phyloP scores from a whole-genome alignment of 1,140 invertebrate species.

The Parapsyche elsis region DNA sequence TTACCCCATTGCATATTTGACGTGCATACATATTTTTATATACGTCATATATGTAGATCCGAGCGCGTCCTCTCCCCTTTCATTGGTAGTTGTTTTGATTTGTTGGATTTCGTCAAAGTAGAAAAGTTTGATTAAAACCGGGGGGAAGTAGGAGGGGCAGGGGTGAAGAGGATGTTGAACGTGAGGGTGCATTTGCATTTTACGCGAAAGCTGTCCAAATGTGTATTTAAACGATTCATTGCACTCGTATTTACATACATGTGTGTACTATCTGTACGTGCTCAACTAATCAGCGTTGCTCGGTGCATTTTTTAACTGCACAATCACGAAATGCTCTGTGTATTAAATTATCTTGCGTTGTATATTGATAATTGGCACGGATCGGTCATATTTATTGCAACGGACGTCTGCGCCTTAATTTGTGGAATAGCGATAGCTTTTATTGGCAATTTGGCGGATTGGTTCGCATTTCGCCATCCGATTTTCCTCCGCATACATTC shows the following conservation, averaged over 20 bases:
- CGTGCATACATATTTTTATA: neutral
- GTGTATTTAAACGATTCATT: neutral
- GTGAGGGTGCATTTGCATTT: neutral
- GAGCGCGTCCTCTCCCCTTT: neutral
- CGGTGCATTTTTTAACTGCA: too few relatives aligned
- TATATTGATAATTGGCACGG: too few relatives aligned
- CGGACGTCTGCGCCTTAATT: neutral
- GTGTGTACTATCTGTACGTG: too few relatives aligned
- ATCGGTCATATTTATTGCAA: conserved; percentile 1
- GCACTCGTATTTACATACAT: neutral
- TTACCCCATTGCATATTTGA: neutral
- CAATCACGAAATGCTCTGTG: too few relatives aligned
- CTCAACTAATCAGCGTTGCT: too few relatives aligned
- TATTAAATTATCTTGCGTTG: too few relatives aligned
- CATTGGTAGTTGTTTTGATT: neutral
- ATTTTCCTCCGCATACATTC: neutral
- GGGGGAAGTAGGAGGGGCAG: neutral
- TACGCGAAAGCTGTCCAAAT: conserved; percentile 2
- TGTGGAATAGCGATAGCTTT: neutral
- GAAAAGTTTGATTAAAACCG: neutral
- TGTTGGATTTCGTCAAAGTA: conserved; percentile 7
- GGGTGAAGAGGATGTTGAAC: neutral
- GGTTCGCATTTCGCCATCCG: neutral
- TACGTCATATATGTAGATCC: neutral
- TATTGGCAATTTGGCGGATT: conserved; percentile 9